A percentile compares a stretch with the other conserved stretches of the same genome.
phyloP scores from a whole-genome alignment of 2,113 vertebrate genomes.

The Paradoxurus hermaphroditus region DNA sequence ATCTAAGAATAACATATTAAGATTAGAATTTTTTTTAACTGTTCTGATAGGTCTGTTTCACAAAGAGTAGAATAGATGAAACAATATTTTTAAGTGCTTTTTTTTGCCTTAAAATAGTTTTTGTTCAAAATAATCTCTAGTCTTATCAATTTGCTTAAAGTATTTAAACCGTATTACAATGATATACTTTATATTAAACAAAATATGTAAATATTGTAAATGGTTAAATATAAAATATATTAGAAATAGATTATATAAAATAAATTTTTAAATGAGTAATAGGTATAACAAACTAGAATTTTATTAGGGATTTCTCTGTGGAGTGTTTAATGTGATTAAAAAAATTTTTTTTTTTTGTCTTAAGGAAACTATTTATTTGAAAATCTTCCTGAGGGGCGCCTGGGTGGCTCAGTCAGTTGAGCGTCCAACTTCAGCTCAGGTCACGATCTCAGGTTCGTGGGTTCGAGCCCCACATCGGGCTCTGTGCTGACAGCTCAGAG shows the following conservation, averaged over 20 bases:
- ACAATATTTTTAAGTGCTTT: conserved; percentile 1
- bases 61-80: neutral
- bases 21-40: neutral
- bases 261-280: neutral
- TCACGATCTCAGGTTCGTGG: too few species aligned
- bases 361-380: neutral
- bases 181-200: neutral
- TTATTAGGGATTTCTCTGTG: neutral
- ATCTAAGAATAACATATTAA: neutral
- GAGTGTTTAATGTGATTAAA: neutral
- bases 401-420: too few species aligned
- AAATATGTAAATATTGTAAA: neutral
- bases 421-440: too few species aligned
- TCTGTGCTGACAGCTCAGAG: too few species aligned
- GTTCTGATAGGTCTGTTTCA: neutral
- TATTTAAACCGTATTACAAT: neutral
- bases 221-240: neutral
- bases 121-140: neutral
- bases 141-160: neutral
- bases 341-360: neutral
- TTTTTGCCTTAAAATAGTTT: neutral
- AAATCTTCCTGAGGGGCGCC: conserved; percentile 22
- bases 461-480: too few species aligned
- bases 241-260: neutral
- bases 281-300: neutral